Percentiles rank a stretch among this genome's conserved stretches.
phyloP scores from a whole-genome alignment of 2,888 invertebrate genomes.

The Podabrus alpinus region DNA sequence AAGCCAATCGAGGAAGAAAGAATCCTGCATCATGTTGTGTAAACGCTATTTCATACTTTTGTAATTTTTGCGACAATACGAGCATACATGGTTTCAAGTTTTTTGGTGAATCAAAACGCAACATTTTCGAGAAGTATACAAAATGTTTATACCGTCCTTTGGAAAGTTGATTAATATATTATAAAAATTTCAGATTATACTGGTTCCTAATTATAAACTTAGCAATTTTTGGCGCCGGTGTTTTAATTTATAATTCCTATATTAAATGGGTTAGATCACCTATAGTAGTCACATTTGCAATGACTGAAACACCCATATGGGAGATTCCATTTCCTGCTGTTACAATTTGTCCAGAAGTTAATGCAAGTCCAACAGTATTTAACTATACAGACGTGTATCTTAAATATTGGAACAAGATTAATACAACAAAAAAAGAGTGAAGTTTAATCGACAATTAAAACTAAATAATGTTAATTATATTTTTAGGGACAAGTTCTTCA shows the following conservation, averaged over 20 bases:
- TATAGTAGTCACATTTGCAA: constrained; percentile 76
- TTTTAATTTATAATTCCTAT: constrained; percentile 68
- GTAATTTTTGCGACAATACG: constrained; percentile 6
- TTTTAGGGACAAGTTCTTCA: neutral
- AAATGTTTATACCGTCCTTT: neutral
- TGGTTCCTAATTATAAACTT: constrained; percentile 1
- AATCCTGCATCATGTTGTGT: constrained; percentile 23
- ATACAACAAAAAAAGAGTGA: constrained; percentile 1
- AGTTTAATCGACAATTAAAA: neutral
- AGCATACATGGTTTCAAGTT: constrained; percentile 8
- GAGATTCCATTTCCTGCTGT: constrained; percentile 59
- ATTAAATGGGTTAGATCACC: constrained; percentile 74
- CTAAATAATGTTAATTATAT: too few species aligned
- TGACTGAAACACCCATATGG: constrained; percentile 72
- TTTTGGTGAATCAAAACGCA: constrained; percentile 6
- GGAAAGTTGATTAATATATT: neutral
- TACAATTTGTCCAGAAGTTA: constrained; percentile 47
- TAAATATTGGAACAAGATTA: neutral
- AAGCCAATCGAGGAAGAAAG: neutral
- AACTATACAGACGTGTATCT: constrained; percentile 8
- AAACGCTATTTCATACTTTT: constrained; percentile 4
- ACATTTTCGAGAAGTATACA: constrained; percentile 3
- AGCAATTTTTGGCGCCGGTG: constrained; percentile 61
- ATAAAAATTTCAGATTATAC: neutral
- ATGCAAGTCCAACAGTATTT: constrained; percentile 1